Evolutionary conservation across 2,888 invertebrate genomes (phyloP).

Genomic region (Cinara cedri): DNA sequence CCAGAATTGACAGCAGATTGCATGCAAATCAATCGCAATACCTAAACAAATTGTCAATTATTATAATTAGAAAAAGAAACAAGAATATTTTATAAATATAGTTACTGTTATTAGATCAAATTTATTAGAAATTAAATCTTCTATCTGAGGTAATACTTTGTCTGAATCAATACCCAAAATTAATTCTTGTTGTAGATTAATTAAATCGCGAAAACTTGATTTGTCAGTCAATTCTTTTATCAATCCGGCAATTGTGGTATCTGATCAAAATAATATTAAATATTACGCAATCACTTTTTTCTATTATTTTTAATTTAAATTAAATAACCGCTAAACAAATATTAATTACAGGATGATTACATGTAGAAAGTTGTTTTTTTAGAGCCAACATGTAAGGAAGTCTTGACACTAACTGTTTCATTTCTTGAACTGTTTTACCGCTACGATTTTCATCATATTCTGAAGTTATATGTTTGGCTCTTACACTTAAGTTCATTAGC

Average conservation of each 20-base stretch:
- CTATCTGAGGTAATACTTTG: conserved; percentile 84
- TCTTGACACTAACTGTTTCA: conserved; percentile 89
- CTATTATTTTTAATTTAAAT: not conserved
- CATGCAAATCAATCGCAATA: conserved; percentile 87
- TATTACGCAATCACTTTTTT: not conserved
- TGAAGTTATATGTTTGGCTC: conserved; percentile 83
- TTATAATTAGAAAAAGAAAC: not conserved
- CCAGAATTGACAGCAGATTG: conserved; percentile 94
- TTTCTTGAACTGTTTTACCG: conserved; percentile 91
- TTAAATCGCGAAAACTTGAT: conserved; percentile 77
- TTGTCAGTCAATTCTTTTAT: conserved; percentile 84
- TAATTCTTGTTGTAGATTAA: conserved; percentile 90
- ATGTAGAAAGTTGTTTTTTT: conserved; percentile 80
- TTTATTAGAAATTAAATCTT: conserved; percentile 87
- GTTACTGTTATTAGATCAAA: conserved; percentile 76
- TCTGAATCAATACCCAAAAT: conserved; percentile 91
- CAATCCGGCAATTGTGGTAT: conserved; percentile 92
- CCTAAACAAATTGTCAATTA: conserved; percentile 61
- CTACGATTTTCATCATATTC: conserved; percentile 79
- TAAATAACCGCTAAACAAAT: not conserved
- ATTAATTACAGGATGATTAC: conserved; percentile 62
- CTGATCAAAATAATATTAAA: conserved; percentile 62
- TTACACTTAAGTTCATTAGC: conserved; percentile 81
- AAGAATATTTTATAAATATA: not conserved
- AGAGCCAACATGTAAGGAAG: conserved; percentile 85